phyloP scores from a whole-genome alignment of 2,888 invertebrate species.

The Drosophila formosana region DNA sequence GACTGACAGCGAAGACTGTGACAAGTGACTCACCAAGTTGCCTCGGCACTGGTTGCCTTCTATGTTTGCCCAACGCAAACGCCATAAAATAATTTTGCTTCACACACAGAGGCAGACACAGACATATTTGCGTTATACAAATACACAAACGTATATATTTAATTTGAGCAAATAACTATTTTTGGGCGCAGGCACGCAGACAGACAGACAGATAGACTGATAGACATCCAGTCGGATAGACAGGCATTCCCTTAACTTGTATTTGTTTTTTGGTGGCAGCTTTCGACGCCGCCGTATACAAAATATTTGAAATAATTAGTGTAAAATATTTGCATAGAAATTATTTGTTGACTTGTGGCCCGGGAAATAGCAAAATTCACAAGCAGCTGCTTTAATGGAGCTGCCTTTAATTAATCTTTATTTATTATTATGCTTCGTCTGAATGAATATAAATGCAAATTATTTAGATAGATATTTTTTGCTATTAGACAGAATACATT shows the following conservation, averaged over 20 bases:
- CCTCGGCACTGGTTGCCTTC: constrained; percentile 32
- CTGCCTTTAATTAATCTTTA: constrained; percentile 4
- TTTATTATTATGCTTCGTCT: background rate
- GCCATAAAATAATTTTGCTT: constrained; percentile 77
- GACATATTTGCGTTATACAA: constrained; percentile 72
- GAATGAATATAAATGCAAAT: too few species aligned
- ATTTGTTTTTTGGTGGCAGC: constrained; percentile 46
- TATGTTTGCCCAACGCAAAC: constrained; percentile 70
- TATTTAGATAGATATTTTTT: too few species aligned
- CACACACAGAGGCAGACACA: constrained; percentile 53
- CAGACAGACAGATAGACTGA: constrained; percentile 27
- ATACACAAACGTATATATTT: constrained; percentile 80
- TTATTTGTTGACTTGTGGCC: constrained; percentile 76
- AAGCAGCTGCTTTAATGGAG: constrained; percentile 54
- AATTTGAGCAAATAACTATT: constrained; percentile 79
- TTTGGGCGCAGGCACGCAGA: constrained; percentile 63
- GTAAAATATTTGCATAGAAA: constrained; percentile 79
- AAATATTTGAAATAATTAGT: constrained; percentile 80
- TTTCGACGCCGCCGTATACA: constrained; percentile 56
- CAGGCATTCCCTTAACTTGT: constrained; percentile 26
- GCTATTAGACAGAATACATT: too few species aligned
- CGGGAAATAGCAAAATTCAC: constrained; percentile 39
- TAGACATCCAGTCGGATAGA: constrained; percentile 24
- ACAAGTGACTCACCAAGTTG: constrained; percentile 59
- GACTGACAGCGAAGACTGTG: constrained; percentile 42